A percentile compares a stretch with the other conserved stretches of the same genome.
Conservation (phyloP, 2,113 vertebrate genomes). For the Saccopteryx leptura region DNA sequence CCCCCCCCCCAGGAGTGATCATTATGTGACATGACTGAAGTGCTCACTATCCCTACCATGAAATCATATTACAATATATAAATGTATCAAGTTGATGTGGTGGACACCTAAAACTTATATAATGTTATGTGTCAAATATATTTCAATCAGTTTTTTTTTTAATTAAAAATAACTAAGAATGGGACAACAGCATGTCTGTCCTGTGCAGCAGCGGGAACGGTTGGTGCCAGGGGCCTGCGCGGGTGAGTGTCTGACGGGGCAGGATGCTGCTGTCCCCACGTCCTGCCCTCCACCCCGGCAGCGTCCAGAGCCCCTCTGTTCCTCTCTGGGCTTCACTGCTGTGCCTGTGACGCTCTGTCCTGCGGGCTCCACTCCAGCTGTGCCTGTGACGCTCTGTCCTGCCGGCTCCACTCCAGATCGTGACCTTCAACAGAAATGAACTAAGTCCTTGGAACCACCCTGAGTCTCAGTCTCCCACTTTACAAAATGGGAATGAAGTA, state of each 20-base stretch:
- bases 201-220: background rate
- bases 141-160: background rate
- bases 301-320: background rate
- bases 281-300: rapidly evolving
- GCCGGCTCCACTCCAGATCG: rapidly evolving
- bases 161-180: background rate
- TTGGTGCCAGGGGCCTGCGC: rapidly evolving
- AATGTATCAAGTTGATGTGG: background rate
- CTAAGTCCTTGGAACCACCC: background rate
- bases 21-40: too few species aligned
- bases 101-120: background rate
- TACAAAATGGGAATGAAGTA: background rate
- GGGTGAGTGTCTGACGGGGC: rapidly evolving
- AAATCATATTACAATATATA: background rate
- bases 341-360: background rate
- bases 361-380: background rate
- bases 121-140: background rate
- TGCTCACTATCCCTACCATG: background rate
- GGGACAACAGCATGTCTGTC: background rate
- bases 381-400: background rate
- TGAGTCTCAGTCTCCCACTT: background rate
- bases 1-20: background rate
- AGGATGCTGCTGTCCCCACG: rapidly evolving
- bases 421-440: background rate
- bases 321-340: rapidly evolving